Evolutionary conservation across 2,797 vertebrate genomes (phyloP).

Genomic region (Erpetoichthys calabaricus): DNA sequence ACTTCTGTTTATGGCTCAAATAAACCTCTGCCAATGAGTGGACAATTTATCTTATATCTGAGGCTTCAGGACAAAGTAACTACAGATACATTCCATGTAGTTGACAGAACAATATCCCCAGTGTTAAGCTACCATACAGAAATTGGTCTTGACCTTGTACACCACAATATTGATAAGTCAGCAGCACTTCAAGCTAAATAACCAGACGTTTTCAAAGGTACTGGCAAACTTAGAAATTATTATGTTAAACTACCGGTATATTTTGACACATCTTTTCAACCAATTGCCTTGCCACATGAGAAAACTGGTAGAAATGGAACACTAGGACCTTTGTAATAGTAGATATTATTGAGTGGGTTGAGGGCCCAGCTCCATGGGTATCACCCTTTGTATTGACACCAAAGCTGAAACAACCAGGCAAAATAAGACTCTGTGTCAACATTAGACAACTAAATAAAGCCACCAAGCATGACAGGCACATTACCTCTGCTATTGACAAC

Average conservation of each 20-base stretch:
- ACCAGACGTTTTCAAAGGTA: background rate
- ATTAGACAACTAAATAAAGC: slow-evolving; percentile 16
- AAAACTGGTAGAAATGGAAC: too few relatives aligned
- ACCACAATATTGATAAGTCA: background rate
- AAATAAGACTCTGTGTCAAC: slow-evolving; percentile 18
- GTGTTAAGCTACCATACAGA: background rate
- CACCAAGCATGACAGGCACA: slow-evolving; percentile 7
- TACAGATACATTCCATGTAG: background rate
- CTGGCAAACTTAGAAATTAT: background rate
- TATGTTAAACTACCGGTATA: background rate
- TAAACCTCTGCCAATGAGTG: background rate
- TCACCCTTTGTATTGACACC: slow-evolving; percentile 13
- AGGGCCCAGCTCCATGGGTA: slow-evolving; percentile 9
- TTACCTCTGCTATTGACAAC: slow-evolving; percentile 13
- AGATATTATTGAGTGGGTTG: slow-evolving; percentile 16
- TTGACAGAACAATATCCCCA: too few relatives aligned
- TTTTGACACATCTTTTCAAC: background rate
- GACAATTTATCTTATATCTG: background rate
- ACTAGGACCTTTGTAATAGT: slow-evolving; percentile 4
- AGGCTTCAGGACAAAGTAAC: background rate
- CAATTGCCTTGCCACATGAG: too few relatives aligned
- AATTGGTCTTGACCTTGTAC: background rate
- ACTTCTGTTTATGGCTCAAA: background rate
- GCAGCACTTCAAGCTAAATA: background rate
- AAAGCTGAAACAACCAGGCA: slow-evolving; percentile 15